These are phyloP conservation scores for Fratercula arctica DNA, from an alignment of 2,797 vertebrate species.

Conservation along the genomic window DNA sequence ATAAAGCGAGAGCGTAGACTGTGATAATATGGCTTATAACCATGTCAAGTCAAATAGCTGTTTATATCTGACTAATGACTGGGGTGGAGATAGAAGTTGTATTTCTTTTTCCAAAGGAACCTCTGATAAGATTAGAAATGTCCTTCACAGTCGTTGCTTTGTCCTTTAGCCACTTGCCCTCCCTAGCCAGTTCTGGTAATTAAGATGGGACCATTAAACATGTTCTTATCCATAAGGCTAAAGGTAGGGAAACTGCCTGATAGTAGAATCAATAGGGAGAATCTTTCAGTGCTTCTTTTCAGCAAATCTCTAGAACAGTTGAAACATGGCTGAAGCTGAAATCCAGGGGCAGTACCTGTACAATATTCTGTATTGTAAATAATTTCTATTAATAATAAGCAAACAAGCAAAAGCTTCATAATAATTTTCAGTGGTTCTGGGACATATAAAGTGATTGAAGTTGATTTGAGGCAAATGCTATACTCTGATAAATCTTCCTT, in stretches of 20 bases:
- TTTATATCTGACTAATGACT: conserved; percentile 35
- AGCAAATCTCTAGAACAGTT: neutral
- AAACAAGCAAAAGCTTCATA: neutral
- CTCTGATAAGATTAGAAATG: conserved; percentile 17
- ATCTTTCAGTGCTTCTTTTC: neutral
- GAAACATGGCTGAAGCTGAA: neutral
- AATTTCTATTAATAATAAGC: neutral
- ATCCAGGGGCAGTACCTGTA: neutral
- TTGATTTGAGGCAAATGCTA: neutral
- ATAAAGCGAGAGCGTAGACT: neutral
- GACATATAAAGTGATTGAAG: rapidly evolving
- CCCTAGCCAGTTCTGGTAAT: conserved; percentile 1
- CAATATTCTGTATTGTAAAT: neutral
- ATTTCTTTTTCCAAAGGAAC: neutral
- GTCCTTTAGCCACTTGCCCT: neutral
- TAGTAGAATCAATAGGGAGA: neutral
- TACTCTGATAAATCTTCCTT: neutral
- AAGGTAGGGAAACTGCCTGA: neutral
- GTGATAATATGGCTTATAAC: neutral
- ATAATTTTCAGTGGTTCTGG: neutral
- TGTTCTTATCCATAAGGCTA: neutral
- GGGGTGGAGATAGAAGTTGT: neutral
- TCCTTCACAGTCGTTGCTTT: neutral
- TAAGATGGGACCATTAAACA: neutral
- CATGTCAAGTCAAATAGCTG: neutral